Conservation (phyloP, 2,113 vertebrate species). For the Sakesphorus luctuosus region DNA sequence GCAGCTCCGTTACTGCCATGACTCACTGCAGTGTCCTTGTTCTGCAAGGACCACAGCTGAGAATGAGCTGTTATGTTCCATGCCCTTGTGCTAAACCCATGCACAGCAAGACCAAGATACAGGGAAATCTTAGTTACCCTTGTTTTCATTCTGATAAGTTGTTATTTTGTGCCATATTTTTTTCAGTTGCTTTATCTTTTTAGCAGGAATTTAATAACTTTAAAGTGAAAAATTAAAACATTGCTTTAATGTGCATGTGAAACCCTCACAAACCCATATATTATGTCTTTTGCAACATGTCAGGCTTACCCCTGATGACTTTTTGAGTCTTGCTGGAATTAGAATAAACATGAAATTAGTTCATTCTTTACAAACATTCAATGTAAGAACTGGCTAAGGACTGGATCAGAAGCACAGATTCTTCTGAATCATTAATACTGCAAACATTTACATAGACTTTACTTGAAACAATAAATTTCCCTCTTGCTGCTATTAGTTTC, state of each 20-base stretch:
- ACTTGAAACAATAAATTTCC: background rate
- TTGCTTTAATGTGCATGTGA: background rate
- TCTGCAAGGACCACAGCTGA: background rate
- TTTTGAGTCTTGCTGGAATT: background rate
- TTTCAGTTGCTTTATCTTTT: background rate
- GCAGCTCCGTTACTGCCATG: background rate
- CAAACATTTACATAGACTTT: background rate
- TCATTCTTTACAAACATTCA: background rate
- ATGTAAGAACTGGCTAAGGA: background rate
- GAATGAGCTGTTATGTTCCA: background rate
- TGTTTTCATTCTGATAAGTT: background rate
- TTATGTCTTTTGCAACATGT: background rate
- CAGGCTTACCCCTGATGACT: background rate
- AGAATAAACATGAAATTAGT: background rate
- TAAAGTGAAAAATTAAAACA: background rate
- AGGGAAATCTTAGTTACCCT: background rate
- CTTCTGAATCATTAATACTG: background rate
- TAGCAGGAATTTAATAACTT: background rate
- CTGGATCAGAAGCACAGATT: background rate
- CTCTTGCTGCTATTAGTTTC: background rate
- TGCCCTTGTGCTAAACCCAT: background rate
- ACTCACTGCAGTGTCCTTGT: background rate
- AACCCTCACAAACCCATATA: background rate
- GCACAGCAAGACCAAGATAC: background rate
- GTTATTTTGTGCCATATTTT: background rate